Evolutionary conservation across 2,113 vertebrate genomes (phyloP).

Genomic region (Callopanchax toddi): DNA sequence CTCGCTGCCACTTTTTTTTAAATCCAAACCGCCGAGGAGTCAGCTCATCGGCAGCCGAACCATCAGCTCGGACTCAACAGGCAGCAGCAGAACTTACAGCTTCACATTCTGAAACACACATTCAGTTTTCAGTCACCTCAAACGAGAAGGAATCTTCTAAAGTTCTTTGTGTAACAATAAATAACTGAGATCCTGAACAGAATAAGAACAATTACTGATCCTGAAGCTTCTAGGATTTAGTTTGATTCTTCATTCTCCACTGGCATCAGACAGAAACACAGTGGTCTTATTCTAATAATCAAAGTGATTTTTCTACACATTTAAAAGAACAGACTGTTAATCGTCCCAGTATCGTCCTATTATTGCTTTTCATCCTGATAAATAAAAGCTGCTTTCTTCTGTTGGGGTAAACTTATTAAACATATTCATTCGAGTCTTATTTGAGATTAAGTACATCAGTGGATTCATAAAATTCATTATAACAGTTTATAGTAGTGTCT

Average conservation of each 20-base stretch:
- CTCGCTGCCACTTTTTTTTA: slow-evolving; percentile 16
- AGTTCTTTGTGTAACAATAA: slow-evolving; percentile 13
- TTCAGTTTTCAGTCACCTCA: neutral
- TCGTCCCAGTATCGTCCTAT: slow-evolving; percentile 66
- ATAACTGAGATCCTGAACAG: slow-evolving; percentile 54
- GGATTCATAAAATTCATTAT: slow-evolving; percentile 68
- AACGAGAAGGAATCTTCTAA: neutral
- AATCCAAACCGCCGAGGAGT: slow-evolving; percentile 13
- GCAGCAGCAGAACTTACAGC: neutral
- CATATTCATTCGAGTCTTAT: slow-evolving; percentile 23
- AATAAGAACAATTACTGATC: too few species aligned
- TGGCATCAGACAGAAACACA: slow-evolving; percentile 45
- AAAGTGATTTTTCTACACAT: slow-evolving; percentile 49
- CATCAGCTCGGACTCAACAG: slow-evolving; percentile 31
- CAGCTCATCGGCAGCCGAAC: slow-evolving; percentile 25
- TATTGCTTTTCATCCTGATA: slow-evolving; percentile 75
- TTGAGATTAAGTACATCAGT: slow-evolving; percentile 58
- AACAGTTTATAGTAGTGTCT: slow-evolving; percentile 68
- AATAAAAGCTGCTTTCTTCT: slow-evolving; percentile 60
- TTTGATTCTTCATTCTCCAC: slow-evolving; percentile 35
- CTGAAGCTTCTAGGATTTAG: slow-evolving; percentile 53
- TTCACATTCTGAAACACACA: neutral
- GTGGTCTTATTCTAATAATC: slow-evolving; percentile 37
- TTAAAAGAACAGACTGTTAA: slow-evolving; percentile 54
- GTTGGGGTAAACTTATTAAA: slow-evolving; percentile 55